Evolutionary conservation across 2,888 invertebrate species (phyloP), one percentile per base, ranked within the genome.

Genomic region (Maniola hyperantus): DNA sequence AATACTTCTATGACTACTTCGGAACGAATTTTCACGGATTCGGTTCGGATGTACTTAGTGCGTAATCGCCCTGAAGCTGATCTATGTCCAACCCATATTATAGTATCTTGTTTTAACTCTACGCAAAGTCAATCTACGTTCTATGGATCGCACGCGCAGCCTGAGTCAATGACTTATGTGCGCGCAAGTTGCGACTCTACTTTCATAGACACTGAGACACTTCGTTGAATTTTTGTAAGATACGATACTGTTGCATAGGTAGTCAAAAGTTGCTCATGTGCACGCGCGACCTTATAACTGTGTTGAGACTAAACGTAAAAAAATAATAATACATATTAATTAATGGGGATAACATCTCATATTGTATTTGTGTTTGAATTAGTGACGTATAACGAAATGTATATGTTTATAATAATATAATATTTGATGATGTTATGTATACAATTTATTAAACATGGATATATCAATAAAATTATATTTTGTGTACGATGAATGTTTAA

Each of bases 381-480:
- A 89, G 90, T 88, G 82, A 90, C 89, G 89, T 91, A 88, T 91
- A 91, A 91, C 90, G 89, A 89, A 91, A 91, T 90, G 90, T 91
- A 91, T 91, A 92, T 92, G 91, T 92, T 91, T 91, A 88, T 91
- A 91, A 88, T 91, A 91, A 92, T 91, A 91, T 91, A 91, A 91
- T 91, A 91, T 91, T 91, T 91, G 91, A 91, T 89, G 91, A 91
- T 91, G 91, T 91, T 92, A 92, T 91, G 90, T 92, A 92, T 92
- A 92, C 91, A 92, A 91, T 92, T 91, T 92, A 92, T 92, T 92
- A 92, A 92, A 92, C 91, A 91, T 92, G 90, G 84, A 91, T 91
- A 91, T 91, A 92, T 91, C 91, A 92, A 93, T 92, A 92, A 92
- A 92, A 93, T 91, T 93, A 93, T 93, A 92, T 93, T 93, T 92